Percentiles rank a stretch among this genome's conserved stretches.
Evolutionary conservation across 2,888 invertebrate species (phyloP).

Genomic region (Branchipolynoe longqiensis): DNA sequence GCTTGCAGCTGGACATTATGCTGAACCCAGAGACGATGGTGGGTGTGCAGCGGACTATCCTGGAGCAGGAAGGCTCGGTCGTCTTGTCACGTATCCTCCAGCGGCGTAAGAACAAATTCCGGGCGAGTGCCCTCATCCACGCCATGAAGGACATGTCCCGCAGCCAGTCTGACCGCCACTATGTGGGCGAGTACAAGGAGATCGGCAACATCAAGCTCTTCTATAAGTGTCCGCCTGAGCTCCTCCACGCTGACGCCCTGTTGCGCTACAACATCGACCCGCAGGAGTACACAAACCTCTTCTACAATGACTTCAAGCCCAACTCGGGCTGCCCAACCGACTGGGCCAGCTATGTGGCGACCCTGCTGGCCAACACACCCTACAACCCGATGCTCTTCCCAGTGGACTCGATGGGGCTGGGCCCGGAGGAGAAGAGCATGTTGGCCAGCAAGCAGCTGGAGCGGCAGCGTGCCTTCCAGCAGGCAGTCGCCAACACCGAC

Average conservation of each 20-base stretch:
- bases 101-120: constrained; percentile 37
- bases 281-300: constrained; percentile 6
- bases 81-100: constrained; percentile 21
- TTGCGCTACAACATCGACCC: background rate
- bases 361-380: constrained; percentile 21
- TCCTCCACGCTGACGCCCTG: constrained; percentile 31
- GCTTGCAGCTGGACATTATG: background rate
- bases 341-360: constrained; percentile 40
- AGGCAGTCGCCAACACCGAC: constrained; percentile 31
- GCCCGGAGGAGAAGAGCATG: constrained; percentile 7
- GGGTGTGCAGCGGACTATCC: constrained; percentile 15
- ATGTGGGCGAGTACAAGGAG: constrained; percentile 45
- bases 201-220: constrained; percentile 48
- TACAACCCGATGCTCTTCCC: constrained; percentile 51
- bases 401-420: constrained; percentile 37
- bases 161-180: constrained; percentile 31
- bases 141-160: constrained; percentile 42
- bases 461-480: constrained; percentile 29
- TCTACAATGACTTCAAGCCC: constrained; percentile 40
- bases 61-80: constrained; percentile 34
- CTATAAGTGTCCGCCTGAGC: constrained; percentile 45
- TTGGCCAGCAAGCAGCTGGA: constrained; percentile 39
- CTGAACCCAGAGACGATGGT: constrained; percentile 21
- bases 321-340: constrained; percentile 36
- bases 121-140: constrained; percentile 15